phyloP scores from a whole-genome alignment of 2,113 vertebrate species.

The Erythrolamprus reginae region DNA sequence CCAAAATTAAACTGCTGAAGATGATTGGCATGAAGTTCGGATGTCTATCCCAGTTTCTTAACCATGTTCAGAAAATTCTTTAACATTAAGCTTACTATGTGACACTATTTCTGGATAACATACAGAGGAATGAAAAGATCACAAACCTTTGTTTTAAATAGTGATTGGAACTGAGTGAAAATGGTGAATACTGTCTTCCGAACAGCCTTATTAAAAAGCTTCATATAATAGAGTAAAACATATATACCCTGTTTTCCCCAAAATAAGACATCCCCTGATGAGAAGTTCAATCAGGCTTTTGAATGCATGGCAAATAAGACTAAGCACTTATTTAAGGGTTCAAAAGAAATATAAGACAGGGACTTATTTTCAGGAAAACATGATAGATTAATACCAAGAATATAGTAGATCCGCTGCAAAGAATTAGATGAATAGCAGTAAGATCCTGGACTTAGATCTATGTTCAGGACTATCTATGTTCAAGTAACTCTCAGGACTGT shows the following conservation, averaged over 20 bases:
- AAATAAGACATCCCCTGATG: no score
- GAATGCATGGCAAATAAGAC: no score
- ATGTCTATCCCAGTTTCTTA: not conserved
- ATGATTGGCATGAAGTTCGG: not conserved
- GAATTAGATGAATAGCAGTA: not conserved
- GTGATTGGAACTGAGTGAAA: not conserved
- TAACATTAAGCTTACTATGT: not conserved
- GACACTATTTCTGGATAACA: not conserved
- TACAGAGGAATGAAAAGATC: not conserved
- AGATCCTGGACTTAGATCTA: not conserved
- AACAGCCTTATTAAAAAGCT: not conserved
- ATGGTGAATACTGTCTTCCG: not conserved
- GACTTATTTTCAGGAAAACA: no score
- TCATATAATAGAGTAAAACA: not conserved
- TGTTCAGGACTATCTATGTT: not conserved
- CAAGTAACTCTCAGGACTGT: not conserved
- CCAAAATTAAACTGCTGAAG: not conserved
- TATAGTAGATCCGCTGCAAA: not conserved
- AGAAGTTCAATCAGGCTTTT: no score
- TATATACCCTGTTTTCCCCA: not conserved
- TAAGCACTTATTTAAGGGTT: no score
- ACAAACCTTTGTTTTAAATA: not conserved
- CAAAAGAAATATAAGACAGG: no score
- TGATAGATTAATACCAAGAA: not conserved
- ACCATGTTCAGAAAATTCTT: not conserved